Conservation (phyloP, 2,113 vertebrate species). For the Saiga tatarica region DNA sequence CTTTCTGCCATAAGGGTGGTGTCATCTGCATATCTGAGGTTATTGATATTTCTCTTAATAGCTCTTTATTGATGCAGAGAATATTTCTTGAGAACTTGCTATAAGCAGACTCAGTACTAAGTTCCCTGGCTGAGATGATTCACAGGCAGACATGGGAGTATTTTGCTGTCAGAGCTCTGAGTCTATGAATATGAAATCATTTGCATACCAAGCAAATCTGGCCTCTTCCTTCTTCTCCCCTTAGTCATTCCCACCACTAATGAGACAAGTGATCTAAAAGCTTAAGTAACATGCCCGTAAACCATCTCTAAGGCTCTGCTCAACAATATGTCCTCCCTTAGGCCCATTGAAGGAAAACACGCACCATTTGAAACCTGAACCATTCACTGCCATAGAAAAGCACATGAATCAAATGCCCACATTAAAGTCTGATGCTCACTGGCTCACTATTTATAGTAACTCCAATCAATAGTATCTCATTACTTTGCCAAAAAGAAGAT, state of each 20-base stretch:
- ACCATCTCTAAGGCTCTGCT: conserved; percentile 7
- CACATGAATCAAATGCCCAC: conserved; percentile 27
- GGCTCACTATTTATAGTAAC: background rate
- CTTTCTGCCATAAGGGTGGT: too few relatives aligned
- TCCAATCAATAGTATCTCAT: background rate
- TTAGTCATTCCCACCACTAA: background rate
- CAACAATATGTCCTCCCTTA: background rate
- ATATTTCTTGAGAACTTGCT: conserved; percentile 15
- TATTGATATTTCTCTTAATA: background rate
- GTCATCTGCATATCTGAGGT: too few relatives aligned
- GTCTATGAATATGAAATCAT: conserved; percentile 1
- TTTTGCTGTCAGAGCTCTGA: background rate
- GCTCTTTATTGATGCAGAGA: background rate
- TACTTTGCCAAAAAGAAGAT: background rate
- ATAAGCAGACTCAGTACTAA: background rate
- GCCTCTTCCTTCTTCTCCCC: conserved; percentile 3
- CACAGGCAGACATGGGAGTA: background rate
- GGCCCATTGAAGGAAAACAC: conserved; percentile 23
- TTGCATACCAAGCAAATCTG: background rate
- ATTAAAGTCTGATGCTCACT: background rate
- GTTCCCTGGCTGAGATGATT: background rate
- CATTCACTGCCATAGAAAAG: background rate
- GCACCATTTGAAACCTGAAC: conserved; percentile 25
- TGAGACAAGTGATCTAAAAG: conserved; percentile 32
- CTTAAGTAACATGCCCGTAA: background rate